These are phyloP conservation scores for Exephanes ischioxanthus DNA, from an alignment of 2,888 invertebrate genomes.

Conservation along the genomic window DNA sequence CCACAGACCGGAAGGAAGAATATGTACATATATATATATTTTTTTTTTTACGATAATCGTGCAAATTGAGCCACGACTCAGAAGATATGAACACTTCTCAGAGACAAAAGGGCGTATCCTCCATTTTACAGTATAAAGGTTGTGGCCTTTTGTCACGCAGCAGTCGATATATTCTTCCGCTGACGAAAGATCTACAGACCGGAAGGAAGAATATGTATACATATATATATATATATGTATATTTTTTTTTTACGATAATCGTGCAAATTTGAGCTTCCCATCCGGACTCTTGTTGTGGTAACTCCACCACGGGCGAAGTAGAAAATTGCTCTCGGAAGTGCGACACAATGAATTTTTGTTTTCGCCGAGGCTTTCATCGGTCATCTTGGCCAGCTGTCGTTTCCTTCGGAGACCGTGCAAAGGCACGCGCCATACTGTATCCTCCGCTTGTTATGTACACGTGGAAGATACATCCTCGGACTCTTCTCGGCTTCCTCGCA, in stretches of 20 bases:
- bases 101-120: too few species aligned
- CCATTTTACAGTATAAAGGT: too few species aligned
- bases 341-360: conserved; percentile 51
- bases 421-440: conserved; percentile 73
- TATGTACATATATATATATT: neutral
- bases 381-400: conserved; percentile 72
- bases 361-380: conserved; percentile 39
- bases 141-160: too few species aligned
- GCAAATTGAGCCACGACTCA: too few species aligned
- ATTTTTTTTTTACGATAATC: conserved; percentile 9
- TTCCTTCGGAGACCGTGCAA: conserved; percentile 70
- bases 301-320: neutral
- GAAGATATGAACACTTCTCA: too few species aligned
- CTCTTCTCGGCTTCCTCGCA: conserved; percentile 43
- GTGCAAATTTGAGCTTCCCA: neutral
- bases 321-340: conserved; percentile 60
- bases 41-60: too few species aligned
- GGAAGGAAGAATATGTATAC: neutral
- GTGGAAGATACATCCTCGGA: conserved; percentile 41
- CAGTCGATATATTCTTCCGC: neutral
- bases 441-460: conserved; percentile 8
- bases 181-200: conserved; percentile 1
- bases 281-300: conserved; percentile 19
- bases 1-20: conserved; percentile 16
- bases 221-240: neutral